These are phyloP conservation scores for Allophyes oxyacanthae DNA, from an alignment of 2,888 invertebrate species.

Conservation along the genomic window DNA sequence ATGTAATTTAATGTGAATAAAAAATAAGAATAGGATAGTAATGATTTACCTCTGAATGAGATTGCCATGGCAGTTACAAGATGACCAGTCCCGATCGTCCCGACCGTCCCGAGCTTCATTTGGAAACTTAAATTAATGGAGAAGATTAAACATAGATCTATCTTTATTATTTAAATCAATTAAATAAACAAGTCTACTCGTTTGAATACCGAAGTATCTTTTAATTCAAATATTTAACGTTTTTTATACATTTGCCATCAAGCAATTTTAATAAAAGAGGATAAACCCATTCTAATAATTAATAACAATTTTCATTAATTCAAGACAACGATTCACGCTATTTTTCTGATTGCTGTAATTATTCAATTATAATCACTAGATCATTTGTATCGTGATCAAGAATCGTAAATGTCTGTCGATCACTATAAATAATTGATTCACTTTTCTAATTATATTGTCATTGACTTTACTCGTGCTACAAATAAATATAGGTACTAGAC, in stretches of 20 bases:
- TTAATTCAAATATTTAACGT: neutral
- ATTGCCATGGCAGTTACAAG: too few relatives aligned
- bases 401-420: constrained; percentile 26
- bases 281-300: constrained; percentile 2
- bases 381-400: constrained; percentile 25
- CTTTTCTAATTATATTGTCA: constrained; percentile 14
- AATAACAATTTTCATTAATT: constrained; percentile 10
- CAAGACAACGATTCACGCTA: constrained; percentile 15
- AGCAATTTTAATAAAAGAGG: constrained; percentile 4
- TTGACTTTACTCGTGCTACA: neutral
- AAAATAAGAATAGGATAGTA: too few relatives aligned
- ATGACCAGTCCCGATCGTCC: too few relatives aligned
- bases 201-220: neutral
- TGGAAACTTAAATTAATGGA: neutral
- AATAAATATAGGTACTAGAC: too few relatives aligned
- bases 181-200: too few relatives aligned
- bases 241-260: neutral
- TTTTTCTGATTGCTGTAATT: constrained; percentile 23
- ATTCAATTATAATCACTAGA: constrained; percentile 23
- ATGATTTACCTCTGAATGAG: too few relatives aligned
- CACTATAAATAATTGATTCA: constrained; percentile 10
- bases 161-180: too few relatives aligned
- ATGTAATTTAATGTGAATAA: too few relatives aligned
- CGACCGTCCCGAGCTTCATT: too few relatives aligned
- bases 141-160: neutral